These are phyloP conservation scores for Lasiurus borealis DNA, from an alignment of 2,113 vertebrate species.

Conservation along the genomic window DNA sequence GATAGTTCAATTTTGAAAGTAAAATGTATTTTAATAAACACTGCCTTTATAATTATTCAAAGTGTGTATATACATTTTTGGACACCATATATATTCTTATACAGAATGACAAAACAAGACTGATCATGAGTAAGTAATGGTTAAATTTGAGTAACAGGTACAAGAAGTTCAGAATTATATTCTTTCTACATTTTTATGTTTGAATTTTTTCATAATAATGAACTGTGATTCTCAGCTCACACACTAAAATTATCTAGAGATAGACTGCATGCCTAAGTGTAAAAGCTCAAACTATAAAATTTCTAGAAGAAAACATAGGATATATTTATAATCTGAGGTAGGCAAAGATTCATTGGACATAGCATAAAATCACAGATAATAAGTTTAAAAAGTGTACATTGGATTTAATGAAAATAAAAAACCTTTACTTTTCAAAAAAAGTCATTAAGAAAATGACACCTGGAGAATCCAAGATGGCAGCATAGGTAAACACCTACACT, in stretches of 20 bases:
- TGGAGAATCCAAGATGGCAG: too few species aligned
- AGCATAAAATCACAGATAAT: not conserved
- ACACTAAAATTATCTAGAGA: not conserved
- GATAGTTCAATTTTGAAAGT: too few species aligned
- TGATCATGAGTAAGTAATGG: not conserved
- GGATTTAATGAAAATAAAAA: not conserved
- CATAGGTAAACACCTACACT: too few species aligned
- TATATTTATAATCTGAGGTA: not conserved
- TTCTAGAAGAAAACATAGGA: constrained; percentile 20
- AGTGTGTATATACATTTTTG: too few species aligned
- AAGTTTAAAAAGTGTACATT: not conserved
- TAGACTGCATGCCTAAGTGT: not conserved
- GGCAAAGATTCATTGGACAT: not conserved
- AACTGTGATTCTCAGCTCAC: not conserved
- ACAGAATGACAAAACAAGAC: not conserved
- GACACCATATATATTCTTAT: not conserved
- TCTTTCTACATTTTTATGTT: not conserved
- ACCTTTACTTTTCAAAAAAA: not conserved
- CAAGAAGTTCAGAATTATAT: not conserved
- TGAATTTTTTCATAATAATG: not conserved
- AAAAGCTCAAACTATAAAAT: not conserved
- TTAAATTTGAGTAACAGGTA: not conserved
- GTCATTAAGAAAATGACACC: not conserved
- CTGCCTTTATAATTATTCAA: too few species aligned
- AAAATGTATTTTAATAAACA: too few species aligned